Evolutionary conservation across 2,113 vertebrate genomes (phyloP), one percentile per base, ranked within the genome.

Genomic region (Pedetes capensis): DNA sequence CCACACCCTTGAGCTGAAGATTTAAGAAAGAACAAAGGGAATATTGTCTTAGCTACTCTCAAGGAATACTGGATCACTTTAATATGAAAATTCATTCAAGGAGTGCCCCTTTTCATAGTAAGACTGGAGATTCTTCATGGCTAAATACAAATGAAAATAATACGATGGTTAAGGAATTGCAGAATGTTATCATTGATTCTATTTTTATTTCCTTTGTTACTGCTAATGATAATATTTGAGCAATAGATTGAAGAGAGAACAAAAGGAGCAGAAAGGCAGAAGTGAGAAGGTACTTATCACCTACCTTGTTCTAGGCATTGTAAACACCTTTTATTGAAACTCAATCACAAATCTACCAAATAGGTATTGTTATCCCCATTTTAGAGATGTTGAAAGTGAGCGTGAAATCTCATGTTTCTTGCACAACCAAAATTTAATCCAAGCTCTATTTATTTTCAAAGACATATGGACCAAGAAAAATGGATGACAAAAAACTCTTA

Each of bases 321-420:
- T 42, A 85, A 64, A 89, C 23, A 61, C 32, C 68, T 83, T n/a
- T 49, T 37, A 68, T 74, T 55, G 2, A 90, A 29, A 49, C 23
- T 5, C 34, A 79, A 69, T 78, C 27, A 81, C 3, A 57, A 51
- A 64, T 39, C 44, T 44, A 39, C 57, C 23, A 78, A 34, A 22
- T 18, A 44, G 34, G 11, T 49, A 32, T 22, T 78, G 34, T 32
- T 93, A 29, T 61, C 17, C 51, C 86, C 75, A 89, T 87, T 92
- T 95, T 89, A 79, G 13, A 95, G 85, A 95, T 86, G 27, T 29
- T 88, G n/a, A 92, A 68, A 61, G 16, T 87, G 16, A 93, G 11
- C 3, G 7, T 63, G 23, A 72, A 22, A 18, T 25, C 29, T 82
- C 61, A 47, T 68, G 75, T 88, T n/a, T 80, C 22, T 87, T 85